Conservation (phyloP, 1,140 invertebrate genomes). For the Drosophila asahinai region DNA sequence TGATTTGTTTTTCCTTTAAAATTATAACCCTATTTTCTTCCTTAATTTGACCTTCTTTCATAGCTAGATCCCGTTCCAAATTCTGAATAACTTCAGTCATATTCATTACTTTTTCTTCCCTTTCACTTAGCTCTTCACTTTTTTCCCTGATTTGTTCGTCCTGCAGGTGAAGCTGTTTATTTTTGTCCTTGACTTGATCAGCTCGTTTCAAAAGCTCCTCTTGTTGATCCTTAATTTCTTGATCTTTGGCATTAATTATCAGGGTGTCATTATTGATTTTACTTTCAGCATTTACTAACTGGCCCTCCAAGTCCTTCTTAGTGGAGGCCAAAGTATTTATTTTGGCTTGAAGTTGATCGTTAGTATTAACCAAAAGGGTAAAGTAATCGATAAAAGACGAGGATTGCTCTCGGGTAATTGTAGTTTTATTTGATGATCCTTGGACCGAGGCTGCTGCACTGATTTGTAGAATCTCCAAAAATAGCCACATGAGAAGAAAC, state of each 20-base stretch:
- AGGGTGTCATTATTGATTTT: background rate
- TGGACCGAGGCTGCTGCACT: background rate
- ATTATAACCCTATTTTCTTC: background rate
- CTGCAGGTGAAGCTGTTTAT: background rate
- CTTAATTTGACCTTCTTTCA: background rate
- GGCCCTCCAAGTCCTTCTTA: background rate
- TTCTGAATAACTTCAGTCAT: background rate
- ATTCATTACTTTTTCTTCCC: background rate
- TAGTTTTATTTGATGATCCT: background rate
- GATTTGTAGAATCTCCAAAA: background rate
- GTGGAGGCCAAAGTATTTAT: background rate
- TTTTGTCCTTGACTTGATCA: background rate
- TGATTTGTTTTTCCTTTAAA: background rate
- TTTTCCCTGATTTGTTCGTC: background rate
- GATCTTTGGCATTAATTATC: background rate
- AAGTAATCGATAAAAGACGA: background rate
- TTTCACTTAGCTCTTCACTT: background rate
- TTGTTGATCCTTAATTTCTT: background rate
- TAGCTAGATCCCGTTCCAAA: background rate
- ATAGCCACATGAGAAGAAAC: too few species aligned
- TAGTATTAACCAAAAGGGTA: background rate
- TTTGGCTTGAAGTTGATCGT: background rate
- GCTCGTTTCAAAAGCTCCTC: background rate
- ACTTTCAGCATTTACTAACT: background rate
- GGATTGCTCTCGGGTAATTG: background rate